These are phyloP conservation scores for Peribatodes rhomboidaria DNA, from an alignment of 2,888 invertebrate species.

Conservation along the genomic window DNA sequence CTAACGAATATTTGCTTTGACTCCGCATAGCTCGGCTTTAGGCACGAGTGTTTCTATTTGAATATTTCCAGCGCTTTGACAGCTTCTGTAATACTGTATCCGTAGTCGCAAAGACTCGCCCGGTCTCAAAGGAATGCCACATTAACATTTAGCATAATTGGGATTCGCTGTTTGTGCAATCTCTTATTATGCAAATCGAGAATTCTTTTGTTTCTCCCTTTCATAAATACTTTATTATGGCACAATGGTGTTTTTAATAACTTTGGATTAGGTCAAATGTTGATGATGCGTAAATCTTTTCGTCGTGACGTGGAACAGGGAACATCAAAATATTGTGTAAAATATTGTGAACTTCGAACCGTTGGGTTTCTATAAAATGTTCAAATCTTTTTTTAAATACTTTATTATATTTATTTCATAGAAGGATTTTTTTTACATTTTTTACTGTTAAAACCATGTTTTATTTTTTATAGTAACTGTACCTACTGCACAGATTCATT, in stretches of 20 bases:
- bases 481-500: no score
- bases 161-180: conserved; percentile 2
- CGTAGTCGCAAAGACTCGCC: conserved; percentile 25
- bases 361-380: no score
- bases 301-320: no score
- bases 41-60: conserved; percentile 48
- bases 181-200: background rate
- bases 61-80: conserved; percentile 46
- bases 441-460: no score
- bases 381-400: no score
- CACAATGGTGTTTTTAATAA: background rate
- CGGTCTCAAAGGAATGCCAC: conserved; percentile 26
- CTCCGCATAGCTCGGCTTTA: conserved; percentile 52
- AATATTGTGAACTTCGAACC: no score
- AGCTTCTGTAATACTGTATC: conserved; percentile 28
- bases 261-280: background rate
- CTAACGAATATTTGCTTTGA: conserved; percentile 80
- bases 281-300: no score
- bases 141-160: conserved; percentile 25
- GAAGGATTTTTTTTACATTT: no score
- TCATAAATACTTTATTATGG: background rate
- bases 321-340: no score
- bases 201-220: background rate
- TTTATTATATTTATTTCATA: no score
- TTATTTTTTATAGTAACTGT: no score